Evolutionary conservation across 2,888 invertebrate genomes (phyloP).

Genomic region (Pilophorus perplexus): DNA sequence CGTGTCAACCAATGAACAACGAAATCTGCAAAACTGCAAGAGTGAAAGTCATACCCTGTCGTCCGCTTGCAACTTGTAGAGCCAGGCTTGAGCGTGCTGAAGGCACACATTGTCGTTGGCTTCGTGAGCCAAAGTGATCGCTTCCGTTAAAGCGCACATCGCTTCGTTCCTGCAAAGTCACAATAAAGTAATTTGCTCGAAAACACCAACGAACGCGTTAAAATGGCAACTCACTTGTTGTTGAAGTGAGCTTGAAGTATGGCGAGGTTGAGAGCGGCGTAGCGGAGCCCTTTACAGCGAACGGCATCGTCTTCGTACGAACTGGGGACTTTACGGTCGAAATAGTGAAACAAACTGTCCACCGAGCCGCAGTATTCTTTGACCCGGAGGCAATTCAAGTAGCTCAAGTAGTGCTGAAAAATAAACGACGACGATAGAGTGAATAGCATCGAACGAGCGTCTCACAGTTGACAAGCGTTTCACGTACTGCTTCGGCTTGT

Average conservation of each 20-base stretch:
- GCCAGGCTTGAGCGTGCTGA: conserved; percentile 82
- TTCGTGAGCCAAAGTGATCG: conserved; percentile 83
- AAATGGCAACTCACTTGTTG: conserved; percentile 68
- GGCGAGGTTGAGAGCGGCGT: conserved; percentile 86
- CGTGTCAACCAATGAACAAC: conserved; percentile 46
- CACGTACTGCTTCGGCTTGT: conserved; percentile 75
- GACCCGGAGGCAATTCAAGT: conserved; percentile 81
- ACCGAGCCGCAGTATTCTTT: conserved; percentile 82
- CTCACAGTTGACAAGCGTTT: conserved; percentile 6
- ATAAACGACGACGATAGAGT: not conserved
- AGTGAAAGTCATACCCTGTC: conserved; percentile 52
- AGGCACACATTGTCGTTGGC: conserved; percentile 81
- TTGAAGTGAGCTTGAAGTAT: conserved; percentile 83
- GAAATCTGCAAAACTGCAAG: not conserved
- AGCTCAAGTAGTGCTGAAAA: conserved; percentile 82
- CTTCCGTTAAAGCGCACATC: conserved; percentile 77
- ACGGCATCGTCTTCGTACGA: conserved; percentile 55
- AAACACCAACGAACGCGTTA: no score
- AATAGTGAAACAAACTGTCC: conserved; percentile 77
- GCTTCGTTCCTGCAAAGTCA: conserved; percentile 71
- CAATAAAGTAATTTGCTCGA: not conserved
- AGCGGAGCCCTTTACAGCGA: conserved; percentile 66
- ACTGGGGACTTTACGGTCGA: conserved; percentile 63
- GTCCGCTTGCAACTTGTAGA: conserved; percentile 60
- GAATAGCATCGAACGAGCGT: not conserved